These are phyloP conservation scores for Drosophila austrosaltans DNA, from an alignment of 2,888 invertebrate genomes.

Conservation along the genomic window DNA sequence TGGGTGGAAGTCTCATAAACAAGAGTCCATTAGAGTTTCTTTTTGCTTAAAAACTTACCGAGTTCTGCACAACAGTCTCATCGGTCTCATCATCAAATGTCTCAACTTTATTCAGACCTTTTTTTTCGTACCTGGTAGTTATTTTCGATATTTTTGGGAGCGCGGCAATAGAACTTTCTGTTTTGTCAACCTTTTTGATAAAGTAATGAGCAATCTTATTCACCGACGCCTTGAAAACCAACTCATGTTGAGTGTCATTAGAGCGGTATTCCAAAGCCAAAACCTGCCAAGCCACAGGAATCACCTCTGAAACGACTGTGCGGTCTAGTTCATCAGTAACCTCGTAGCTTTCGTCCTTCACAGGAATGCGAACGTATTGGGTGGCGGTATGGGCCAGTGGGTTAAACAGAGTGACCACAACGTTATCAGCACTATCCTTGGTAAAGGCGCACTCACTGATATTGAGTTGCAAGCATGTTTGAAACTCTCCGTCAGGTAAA, in stretches of 20 bases:
- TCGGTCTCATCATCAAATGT: slow-evolving; percentile 21
- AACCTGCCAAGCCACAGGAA: slow-evolving; percentile 86
- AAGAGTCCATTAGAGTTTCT: not conserved
- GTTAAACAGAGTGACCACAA: slow-evolving; percentile 91
- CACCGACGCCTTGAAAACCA: slow-evolving; percentile 87
- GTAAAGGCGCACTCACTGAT: slow-evolving; percentile 88
- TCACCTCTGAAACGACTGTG: slow-evolving; percentile 86
- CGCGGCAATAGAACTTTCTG: not conserved
- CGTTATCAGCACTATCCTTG: slow-evolving; percentile 84
- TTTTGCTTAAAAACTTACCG: slow-evolving; percentile 56
- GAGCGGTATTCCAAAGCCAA: slow-evolving; percentile 82
- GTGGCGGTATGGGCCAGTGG: slow-evolving; percentile 87
- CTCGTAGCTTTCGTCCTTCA: slow-evolving; percentile 84
- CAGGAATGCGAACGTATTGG: slow-evolving; percentile 87
- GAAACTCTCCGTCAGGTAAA: slow-evolving; percentile 76
- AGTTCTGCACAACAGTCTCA: slow-evolving; percentile 67
- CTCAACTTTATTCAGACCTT: slow-evolving; percentile 35
- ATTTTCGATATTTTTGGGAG: slow-evolving; percentile 33
- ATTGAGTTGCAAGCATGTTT: slow-evolving; percentile 68
- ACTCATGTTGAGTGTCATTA: slow-evolving; percentile 87
- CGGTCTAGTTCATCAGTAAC: slow-evolving; percentile 86
- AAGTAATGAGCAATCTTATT: slow-evolving; percentile 86
- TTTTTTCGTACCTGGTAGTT: not conserved
- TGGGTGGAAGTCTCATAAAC: slow-evolving; percentile 1
- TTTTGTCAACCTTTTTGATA: slow-evolving; percentile 35